phyloP scores from a whole-genome alignment of 2,797 vertebrate genomes.

The Pterois miles region DNA sequence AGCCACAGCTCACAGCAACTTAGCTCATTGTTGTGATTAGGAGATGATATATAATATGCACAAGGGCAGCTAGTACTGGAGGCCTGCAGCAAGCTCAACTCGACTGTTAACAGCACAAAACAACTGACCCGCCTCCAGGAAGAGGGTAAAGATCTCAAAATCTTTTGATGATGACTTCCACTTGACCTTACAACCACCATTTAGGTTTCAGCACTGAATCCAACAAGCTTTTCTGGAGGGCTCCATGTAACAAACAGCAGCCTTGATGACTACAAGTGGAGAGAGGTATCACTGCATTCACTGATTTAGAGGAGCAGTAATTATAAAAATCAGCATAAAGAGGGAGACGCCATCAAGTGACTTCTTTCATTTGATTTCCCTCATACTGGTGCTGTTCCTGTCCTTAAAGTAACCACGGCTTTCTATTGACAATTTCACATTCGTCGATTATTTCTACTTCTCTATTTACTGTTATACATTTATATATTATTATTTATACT shows the following conservation, averaged over 20 bases:
- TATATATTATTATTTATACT: neutral
- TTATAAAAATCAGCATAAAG: conserved; percentile 18
- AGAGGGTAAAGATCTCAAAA: conserved; percentile 30
- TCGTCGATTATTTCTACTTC: neutral
- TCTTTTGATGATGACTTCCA: conserved; percentile 45
- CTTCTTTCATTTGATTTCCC: neutral
- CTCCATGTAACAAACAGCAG: conserved; percentile 13
- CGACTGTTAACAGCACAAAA: conserved; percentile 43
- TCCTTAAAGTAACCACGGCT: neutral
- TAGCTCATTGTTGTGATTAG: conserved; percentile 47
- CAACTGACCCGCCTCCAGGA: conserved; percentile 29
- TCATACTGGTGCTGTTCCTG: neutral
- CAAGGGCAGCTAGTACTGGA: conserved; percentile 13
- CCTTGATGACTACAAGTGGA: neutral
- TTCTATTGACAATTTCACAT: neutral
- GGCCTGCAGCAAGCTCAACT: conserved; percentile 25
- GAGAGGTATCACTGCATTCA: neutral
- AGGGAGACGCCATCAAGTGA: neutral
- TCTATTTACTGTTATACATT: neutral
- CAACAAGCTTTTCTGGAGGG: conserved; percentile 36
- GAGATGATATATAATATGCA: conserved; percentile 22
- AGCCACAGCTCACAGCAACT: conserved; percentile 24
- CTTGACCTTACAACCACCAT: conserved; percentile 56
- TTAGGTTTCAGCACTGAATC: conserved; percentile 37
- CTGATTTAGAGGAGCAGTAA: conserved; percentile 5